These are phyloP conservation scores for Sciurus carolinensis DNA, from an alignment of 2,797 vertebrate species.

Conservation along the genomic window DNA sequence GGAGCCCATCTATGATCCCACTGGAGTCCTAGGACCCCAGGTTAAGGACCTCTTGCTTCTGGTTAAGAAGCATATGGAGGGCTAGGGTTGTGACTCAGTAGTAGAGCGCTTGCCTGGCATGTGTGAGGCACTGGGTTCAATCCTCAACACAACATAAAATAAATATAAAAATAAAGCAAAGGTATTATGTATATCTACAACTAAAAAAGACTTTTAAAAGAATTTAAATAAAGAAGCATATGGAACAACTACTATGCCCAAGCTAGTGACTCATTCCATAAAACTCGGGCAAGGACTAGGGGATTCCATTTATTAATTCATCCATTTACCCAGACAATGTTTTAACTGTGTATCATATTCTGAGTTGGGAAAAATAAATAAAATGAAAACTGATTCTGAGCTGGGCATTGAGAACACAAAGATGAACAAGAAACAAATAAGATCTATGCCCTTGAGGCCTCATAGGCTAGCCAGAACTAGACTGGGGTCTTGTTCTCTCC, in stretches of 20 bases:
- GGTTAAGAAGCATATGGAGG: background rate
- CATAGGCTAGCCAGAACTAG: background rate
- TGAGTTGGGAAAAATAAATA: background rate
- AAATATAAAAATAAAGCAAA: background rate
- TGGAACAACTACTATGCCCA: background rate
- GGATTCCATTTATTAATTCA: background rate
- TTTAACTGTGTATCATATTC: background rate
- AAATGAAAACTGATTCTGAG: too few species aligned
- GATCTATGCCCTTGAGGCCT: background rate
- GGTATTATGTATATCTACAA: too few species aligned
- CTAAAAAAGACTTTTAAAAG: too few species aligned
- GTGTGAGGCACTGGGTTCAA: too few species aligned
- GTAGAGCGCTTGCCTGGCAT: too few species aligned
- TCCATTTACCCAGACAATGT: background rate
- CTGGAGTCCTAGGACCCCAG: background rate
- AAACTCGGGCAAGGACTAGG: background rate
- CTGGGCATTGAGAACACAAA: background rate
- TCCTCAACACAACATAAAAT: background rate
- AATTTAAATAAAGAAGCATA: background rate
- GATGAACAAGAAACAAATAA: slow-evolving; percentile 2
- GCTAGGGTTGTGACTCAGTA: too few species aligned
- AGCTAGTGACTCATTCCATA: background rate
- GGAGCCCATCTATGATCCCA: background rate
- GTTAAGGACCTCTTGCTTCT: slow-evolving; percentile 13
- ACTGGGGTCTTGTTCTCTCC: background rate